Base-by-base conservation (phyloP, 2,113 vertebrate species). In the Rhabdomys dilectus region DNA sequence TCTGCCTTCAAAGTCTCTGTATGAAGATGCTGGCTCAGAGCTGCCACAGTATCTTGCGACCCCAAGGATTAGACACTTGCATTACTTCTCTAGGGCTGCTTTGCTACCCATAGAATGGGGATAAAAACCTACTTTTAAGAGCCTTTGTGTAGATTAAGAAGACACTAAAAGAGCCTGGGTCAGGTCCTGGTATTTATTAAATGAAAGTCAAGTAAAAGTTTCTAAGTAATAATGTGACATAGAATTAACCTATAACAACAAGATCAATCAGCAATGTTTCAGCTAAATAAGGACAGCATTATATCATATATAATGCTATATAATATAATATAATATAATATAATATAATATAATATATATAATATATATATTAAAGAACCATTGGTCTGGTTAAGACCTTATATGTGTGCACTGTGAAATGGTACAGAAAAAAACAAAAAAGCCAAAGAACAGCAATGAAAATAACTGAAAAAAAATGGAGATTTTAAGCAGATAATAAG, bases 151-250 rank as follows among this genome's bases (percentile, higher is more conserved):
- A 51, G 7, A 60, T 86, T 93, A 93, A 88, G 6, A 86, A 29
- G 10, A 72, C 64, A 39, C 48, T 53, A 92, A 58, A 82, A 95
- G 34, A 75, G 48, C 81, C 34, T 29, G 66, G 17, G 39, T 36
- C 53, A 92, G 24, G 58, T 45, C 78, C 42, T 91, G 58, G n/a
- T 36, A 86, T 22, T 39, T 72, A 87, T 34, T 48, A 58, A 11
- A 51, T 51, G 51, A 51, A 96, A 91, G 39, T 4, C 84, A 82
- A 94, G 1, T 87, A 62, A 93, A 88, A 70, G 31, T 89, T 85
- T 96, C 26, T 16, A 93, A 85, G 17, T 76, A 91, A 82, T 45
- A 31, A 78, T 48, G 62, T 26, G 48, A 36, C 58, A 21, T 64
- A 66, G 78, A 70, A 10, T 68, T 89, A 60, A 91, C 76, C 29